phyloP scores from a whole-genome alignment of 2,113 vertebrate genomes.

The Scopus umbretta region DNA sequence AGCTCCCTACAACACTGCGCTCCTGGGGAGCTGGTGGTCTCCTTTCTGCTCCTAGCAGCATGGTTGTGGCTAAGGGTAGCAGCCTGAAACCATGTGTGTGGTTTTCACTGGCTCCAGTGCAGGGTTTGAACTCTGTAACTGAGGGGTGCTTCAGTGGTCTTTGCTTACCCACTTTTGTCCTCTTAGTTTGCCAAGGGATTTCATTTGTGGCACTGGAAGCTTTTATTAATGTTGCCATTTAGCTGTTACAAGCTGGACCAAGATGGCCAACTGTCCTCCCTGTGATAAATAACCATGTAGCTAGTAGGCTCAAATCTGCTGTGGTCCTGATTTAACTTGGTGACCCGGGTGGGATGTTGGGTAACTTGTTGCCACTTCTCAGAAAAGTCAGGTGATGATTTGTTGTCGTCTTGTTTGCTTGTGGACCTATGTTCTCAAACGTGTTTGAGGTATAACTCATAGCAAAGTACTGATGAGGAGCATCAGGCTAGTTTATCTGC shows the following conservation, averaged over 20 bases:
- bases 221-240: background rate
- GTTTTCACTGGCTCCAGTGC: background rate
- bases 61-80: fast-evolving
- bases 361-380: background rate
- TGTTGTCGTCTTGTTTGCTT: background rate
- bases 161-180: fast-evolving
- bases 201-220: background rate
- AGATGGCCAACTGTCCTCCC: background rate
- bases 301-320: background rate
- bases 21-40: background rate
- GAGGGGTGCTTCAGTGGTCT: fast-evolving
- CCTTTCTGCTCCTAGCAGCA: background rate
- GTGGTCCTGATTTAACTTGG: background rate
- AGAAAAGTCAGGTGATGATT: too few relatives aligned
- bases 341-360: too few relatives aligned
- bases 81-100: fast-evolving
- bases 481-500: background rate
- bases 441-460: background rate
- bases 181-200: background rate
- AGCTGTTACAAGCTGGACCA: background rate
- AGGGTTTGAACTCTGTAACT: background rate
- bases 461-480: background rate
- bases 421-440: fast-evolving
- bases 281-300: background rate
- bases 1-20: fast-evolving